Evolutionary conservation across 1,140 invertebrate species (phyloP).

Genomic region (Stratiolaelaps scimitus): DNA sequence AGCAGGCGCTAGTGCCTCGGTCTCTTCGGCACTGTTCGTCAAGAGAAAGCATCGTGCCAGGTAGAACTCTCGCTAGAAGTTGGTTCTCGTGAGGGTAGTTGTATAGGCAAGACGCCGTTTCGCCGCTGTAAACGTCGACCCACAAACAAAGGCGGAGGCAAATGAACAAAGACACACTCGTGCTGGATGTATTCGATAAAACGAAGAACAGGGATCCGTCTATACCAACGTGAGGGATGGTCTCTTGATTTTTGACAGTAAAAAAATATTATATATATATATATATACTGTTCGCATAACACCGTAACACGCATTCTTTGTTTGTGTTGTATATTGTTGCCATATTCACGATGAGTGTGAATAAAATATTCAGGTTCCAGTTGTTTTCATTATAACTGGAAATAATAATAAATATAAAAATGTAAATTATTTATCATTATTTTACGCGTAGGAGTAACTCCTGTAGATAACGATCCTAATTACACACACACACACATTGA

Average conservation of each 20-base stretch:
- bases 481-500: too few relatives aligned
- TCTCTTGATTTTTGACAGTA: too few relatives aligned
- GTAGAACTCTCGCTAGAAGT: constrained; percentile 68
- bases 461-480: too few relatives aligned
- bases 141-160: neutral
- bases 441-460: constrained; percentile 12
- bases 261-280: too few relatives aligned
- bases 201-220: constrained; percentile 20
- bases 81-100: constrained; percentile 87
- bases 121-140: constrained; percentile 53
- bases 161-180: neutral
- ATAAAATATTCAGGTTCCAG: too few relatives aligned
- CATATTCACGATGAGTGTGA: too few relatives aligned
- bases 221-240: too few relatives aligned
- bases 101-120: constrained; percentile 81
- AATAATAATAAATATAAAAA: too few relatives aligned
- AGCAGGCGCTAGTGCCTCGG: constrained; percentile 76
- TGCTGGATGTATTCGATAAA: constrained; percentile 17
- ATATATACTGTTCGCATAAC: constrained; percentile 24
- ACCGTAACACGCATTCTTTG: too few relatives aligned
- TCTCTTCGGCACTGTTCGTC: constrained; percentile 86
- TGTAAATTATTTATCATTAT: constrained; percentile 3
- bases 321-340: too few relatives aligned
- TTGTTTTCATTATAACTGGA: too few relatives aligned
- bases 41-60: constrained; percentile 70